Evolutionary conservation across 2,797 vertebrate genomes (phyloP).

Genomic region (Serranus cabrilla): DNA sequence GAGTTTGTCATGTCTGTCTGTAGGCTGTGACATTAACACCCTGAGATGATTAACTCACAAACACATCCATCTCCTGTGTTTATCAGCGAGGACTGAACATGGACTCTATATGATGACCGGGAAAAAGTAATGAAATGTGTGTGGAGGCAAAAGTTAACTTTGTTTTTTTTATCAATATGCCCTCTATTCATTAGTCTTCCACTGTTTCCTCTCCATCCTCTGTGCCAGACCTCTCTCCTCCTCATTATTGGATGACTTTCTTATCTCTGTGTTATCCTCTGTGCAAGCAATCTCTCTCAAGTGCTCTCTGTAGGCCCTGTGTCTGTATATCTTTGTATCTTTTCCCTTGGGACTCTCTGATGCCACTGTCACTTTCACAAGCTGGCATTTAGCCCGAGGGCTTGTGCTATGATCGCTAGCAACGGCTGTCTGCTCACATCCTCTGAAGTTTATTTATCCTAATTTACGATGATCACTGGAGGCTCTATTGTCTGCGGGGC

Average conservation of each 20-base stretch:
- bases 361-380: slow-evolving; percentile 53
- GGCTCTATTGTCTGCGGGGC: slow-evolving; percentile 29
- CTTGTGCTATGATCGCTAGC: slow-evolving; percentile 39
- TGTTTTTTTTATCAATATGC: slow-evolving; percentile 39
- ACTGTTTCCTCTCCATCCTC: slow-evolving; percentile 6
- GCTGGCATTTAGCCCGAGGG: slow-evolving; percentile 63
- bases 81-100: slow-evolving; percentile 44
- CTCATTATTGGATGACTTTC: slow-evolving; percentile 66
- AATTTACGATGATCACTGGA: slow-evolving; percentile 57
- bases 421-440: slow-evolving; percentile 42
- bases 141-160: slow-evolving; percentile 32
- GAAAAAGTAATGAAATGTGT: slow-evolving; percentile 12
- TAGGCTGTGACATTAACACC: slow-evolving; percentile 70
- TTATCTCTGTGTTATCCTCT: slow-evolving; percentile 61
- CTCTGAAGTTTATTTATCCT: slow-evolving; percentile 65
- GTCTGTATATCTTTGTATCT: slow-evolving; percentile 59
- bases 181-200: slow-evolving; percentile 44
- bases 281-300: slow-evolving; percentile 58
- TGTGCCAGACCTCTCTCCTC: slow-evolving; percentile 36
- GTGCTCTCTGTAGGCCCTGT: slow-evolving; percentile 49
- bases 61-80: slow-evolving; percentile 62
- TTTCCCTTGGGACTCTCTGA: slow-evolving; percentile 40
- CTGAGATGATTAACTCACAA: slow-evolving; percentile 65
- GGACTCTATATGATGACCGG: slow-evolving; percentile 12
- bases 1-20: slow-evolving; percentile 67